Percentiles rank a stretch among this genome's conserved stretches.
phyloP scores from a whole-genome alignment of 1,140 invertebrate genomes.

The Campoletis sonorensis region DNA sequence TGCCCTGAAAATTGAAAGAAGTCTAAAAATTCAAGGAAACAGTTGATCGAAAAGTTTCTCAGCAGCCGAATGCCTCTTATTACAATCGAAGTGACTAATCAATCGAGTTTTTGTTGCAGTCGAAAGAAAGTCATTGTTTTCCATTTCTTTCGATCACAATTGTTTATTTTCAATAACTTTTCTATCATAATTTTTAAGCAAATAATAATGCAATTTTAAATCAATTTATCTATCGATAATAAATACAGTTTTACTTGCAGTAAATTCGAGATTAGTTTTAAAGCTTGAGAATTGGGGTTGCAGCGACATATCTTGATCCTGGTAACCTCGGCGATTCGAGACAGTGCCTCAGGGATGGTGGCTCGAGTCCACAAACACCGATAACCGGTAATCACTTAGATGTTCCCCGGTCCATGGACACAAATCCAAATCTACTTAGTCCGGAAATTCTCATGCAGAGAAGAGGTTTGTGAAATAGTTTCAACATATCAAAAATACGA shows the following conservation, averaged over 20 bases:
- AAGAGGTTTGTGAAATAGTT: constrained; percentile 77
- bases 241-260: neutral
- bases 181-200: neutral
- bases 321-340: constrained; percentile 78
- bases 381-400: constrained; percentile 87
- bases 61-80: too few species aligned
- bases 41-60: too few species aligned
- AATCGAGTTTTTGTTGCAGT: too few species aligned
- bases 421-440: constrained; percentile 89
- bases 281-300: constrained; percentile 51
- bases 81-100: too few species aligned
- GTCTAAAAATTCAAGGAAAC: too few species aligned
- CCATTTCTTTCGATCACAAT: too few species aligned
- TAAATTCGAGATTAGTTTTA: constrained; percentile 24
- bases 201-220: neutral
- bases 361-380: constrained; percentile 79
- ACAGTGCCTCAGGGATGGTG: constrained; percentile 81
- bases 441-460: constrained; percentile 86
- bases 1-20: too few species aligned
- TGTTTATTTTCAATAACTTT: neutral
- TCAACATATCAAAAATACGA: too few species aligned
- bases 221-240: constrained; percentile 9
- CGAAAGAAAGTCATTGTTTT: too few species aligned
- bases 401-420: constrained; percentile 82
- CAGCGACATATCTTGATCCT: constrained; percentile 75